A percentile compares a stretch with the other conserved stretches of the same genome.
Evolutionary conservation across 1,140 invertebrate genomes (phyloP).

Genomic region (Coptotermes formosanus): DNA sequence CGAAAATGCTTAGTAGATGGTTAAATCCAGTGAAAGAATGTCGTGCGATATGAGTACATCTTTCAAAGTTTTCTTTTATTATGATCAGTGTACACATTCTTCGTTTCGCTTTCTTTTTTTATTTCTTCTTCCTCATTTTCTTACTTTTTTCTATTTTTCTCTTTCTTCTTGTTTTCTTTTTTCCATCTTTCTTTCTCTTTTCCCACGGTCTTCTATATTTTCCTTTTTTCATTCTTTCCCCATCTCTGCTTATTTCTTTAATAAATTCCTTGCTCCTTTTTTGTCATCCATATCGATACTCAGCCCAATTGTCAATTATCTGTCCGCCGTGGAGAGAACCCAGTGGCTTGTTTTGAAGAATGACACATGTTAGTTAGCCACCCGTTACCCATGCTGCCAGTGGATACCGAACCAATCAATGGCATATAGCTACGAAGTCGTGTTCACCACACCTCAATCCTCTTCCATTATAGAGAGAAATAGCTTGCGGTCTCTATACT

Average conservation of each 20-base stretch:
- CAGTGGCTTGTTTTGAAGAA: too few species aligned
- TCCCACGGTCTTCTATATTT: not conserved
- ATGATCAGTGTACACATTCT: too few species aligned
- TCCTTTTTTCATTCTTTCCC: too few species aligned
- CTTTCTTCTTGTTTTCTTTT: not conserved
- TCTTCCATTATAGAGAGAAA: not conserved
- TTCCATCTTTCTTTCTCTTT: not conserved
- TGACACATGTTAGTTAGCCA: not conserved
- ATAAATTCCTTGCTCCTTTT: too few species aligned
- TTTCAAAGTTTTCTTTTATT: too few species aligned
- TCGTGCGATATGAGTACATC: too few species aligned
- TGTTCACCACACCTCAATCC: not conserved
- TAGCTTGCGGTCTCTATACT: not conserved
- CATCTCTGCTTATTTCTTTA: not conserved
- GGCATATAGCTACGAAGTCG: not conserved
- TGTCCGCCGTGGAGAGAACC: not conserved
- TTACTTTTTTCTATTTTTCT: not conserved
- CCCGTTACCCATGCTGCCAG: not conserved
- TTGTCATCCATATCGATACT: not conserved
- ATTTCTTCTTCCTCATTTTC: not conserved
- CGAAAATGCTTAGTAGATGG: too few species aligned
- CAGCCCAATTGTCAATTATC: not conserved
- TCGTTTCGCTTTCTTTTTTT: too few species aligned
- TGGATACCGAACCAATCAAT: not conserved
- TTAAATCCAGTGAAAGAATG: too few species aligned